These are phyloP conservation scores for Batillaria attramentaria DNA, from an alignment of 1,140 invertebrate species.

Conservation along the genomic window DNA sequence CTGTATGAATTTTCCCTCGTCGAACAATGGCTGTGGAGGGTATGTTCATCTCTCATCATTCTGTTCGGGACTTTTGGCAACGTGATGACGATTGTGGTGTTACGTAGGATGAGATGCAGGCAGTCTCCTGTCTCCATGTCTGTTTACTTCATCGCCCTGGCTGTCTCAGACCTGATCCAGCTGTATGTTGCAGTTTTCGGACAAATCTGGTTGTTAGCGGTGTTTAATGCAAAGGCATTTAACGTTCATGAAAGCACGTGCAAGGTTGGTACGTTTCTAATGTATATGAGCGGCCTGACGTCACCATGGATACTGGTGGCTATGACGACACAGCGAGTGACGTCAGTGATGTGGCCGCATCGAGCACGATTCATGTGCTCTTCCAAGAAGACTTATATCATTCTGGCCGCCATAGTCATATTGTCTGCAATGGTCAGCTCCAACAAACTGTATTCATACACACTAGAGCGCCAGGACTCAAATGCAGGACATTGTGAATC, in stretches of 20 bases:
- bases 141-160: constrained; percentile 11
- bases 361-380: constrained; percentile 1
- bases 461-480: not conserved
- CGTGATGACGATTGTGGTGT: constrained; percentile 6
- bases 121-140: not conserved
- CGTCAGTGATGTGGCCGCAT: constrained; percentile 18
- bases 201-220: not conserved
- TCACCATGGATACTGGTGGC: constrained; percentile 19
- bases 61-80: constrained; percentile 17
- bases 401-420: not conserved
- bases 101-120: not conserved
- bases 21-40: no score
- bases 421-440: not conserved
- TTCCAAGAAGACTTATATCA: not conserved
- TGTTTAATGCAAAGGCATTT: no score
- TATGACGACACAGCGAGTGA: constrained; percentile 6
- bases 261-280: not conserved
- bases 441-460: not conserved
- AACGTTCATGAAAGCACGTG: not conserved
- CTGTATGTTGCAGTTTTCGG: not conserved
- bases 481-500: not conserved
- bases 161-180: constrained; percentile 1
- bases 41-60: no score
- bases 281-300: not conserved
- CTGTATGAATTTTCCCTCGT: no score